These are phyloP conservation scores for Centroberyx gerrardi DNA, from an alignment of 2,797 vertebrate species.

Conservation along the genomic window DNA sequence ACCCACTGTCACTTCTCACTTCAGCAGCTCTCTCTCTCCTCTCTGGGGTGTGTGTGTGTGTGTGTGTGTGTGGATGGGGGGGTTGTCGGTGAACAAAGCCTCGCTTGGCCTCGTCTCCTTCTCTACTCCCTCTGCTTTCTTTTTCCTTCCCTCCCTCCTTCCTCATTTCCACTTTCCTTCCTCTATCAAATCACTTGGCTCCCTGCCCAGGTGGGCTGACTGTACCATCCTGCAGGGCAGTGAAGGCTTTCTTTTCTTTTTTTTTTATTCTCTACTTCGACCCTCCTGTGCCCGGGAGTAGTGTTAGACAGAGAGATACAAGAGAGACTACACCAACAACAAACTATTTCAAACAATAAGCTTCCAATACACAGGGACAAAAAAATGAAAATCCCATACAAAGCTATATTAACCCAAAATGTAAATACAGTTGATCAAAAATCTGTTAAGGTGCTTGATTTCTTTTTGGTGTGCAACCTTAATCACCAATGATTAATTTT, in stretches of 20 bases:
- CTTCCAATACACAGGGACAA: not conserved
- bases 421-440: constrained; percentile 2
- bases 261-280: constrained; percentile 1
- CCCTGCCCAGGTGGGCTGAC: constrained; percentile 32
- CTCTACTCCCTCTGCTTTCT: not conserved
- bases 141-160: constrained; percentile 4
- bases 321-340: constrained; percentile 29
- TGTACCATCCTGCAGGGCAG: constrained; percentile 55
- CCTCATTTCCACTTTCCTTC: constrained; percentile 21
- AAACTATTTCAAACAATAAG: constrained; percentile 17
- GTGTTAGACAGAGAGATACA: constrained; percentile 19
- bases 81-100: constrained; percentile 61
- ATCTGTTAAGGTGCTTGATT: not conserved
- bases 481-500: constrained; percentile 15
- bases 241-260: constrained; percentile 18
- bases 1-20: constrained; percentile 67
- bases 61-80: not conserved
- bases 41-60: constrained; percentile 20
- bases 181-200: constrained; percentile 53
- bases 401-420: constrained; percentile 1
- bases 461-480: constrained; percentile 3
- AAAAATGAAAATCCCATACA: not conserved
- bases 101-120: constrained; percentile 40
- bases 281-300: constrained; percentile 28
- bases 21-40: constrained; percentile 50